Evolutionary conservation across 2,888 invertebrate species (phyloP).

Genomic region (Leucophenga maculata): DNA sequence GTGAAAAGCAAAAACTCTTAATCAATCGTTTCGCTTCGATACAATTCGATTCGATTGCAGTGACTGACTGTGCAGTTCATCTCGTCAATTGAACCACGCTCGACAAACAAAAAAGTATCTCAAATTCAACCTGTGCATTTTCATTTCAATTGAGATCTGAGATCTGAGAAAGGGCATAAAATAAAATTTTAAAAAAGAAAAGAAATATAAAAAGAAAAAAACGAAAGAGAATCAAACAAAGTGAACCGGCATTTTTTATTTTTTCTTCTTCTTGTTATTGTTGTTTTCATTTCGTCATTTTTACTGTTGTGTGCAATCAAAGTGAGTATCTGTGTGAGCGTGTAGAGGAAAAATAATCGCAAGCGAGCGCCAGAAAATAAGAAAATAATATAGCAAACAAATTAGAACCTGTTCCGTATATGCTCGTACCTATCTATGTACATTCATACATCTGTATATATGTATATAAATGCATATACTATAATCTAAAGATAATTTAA

Average conservation of each 20-base stretch:
- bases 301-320: too few species aligned
- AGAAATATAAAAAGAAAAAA: background rate
- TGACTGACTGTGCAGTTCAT: background rate
- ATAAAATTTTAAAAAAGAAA: background rate
- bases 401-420: too few species aligned
- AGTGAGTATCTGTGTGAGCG: too few species aligned
- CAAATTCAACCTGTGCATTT: background rate
- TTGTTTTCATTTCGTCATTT: background rate
- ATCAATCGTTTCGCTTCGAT: too few species aligned
- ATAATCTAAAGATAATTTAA: too few species aligned
- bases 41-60: too few species aligned
- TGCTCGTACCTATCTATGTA: too few species aligned
- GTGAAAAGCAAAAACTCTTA: background rate
- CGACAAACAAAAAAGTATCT: background rate
- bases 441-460: too few species aligned
- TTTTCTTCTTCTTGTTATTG: background rate
- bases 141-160: background rate
- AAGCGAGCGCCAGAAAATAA: too few species aligned
- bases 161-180: too few species aligned
- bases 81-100: background rate
- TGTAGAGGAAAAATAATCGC: too few species aligned
- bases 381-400: background rate
- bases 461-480: too few species aligned
- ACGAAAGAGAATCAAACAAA: slow-evolving; percentile 1
- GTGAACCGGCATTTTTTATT: slow-evolving; percentile 15